Conservation (phyloP, 2,888 invertebrate species). For the Nysson spinosus region DNA sequence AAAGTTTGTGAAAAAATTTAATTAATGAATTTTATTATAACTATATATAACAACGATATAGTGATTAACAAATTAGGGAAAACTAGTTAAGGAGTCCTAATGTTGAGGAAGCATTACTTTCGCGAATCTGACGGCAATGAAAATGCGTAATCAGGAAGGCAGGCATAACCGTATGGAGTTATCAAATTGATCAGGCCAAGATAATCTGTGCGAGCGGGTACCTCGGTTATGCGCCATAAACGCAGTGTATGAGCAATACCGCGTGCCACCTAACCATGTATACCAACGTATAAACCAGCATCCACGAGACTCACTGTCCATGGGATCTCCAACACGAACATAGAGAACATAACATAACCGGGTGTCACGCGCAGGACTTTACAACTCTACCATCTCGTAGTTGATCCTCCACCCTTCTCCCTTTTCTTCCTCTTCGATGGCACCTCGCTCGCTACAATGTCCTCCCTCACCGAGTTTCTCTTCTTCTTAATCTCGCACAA, state of each 20-base stretch:
- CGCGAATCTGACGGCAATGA: conserved; percentile 25
- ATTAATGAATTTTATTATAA: too few species aligned
- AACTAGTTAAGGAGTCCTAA: too few species aligned
- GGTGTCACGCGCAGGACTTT: conserved; percentile 76
- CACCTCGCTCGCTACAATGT: conserved; percentile 17
- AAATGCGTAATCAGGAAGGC: conserved; percentile 71
- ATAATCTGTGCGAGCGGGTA: conserved; percentile 75
- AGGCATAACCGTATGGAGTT: conserved; percentile 73
- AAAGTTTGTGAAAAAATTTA: too few species aligned
- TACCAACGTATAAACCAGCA: conserved; percentile 65
- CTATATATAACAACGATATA: too few species aligned
- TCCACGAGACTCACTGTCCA: conserved; percentile 61
- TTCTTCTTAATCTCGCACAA: too few species aligned
- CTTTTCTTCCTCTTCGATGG: conserved; percentile 9
- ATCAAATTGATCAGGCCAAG: conserved; percentile 78
- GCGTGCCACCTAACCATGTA: conserved; percentile 70
- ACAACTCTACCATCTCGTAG: conserved; percentile 75
- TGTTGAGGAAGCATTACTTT: conserved; percentile 59
- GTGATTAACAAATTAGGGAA: too few species aligned
- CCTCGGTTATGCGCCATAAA: conserved; percentile 77
- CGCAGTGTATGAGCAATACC: conserved; percentile 75
- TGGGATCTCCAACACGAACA: conserved; percentile 66
- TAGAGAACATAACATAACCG: conserved; percentile 73
- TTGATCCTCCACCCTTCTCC: conserved; percentile 45
- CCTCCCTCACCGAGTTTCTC: too few species aligned